Percentiles rank a stretch among this genome's conserved stretches.
Evolutionary conservation across 2,797 vertebrate species (phyloP).

Genomic region (Coregonus suidteri): DNA sequence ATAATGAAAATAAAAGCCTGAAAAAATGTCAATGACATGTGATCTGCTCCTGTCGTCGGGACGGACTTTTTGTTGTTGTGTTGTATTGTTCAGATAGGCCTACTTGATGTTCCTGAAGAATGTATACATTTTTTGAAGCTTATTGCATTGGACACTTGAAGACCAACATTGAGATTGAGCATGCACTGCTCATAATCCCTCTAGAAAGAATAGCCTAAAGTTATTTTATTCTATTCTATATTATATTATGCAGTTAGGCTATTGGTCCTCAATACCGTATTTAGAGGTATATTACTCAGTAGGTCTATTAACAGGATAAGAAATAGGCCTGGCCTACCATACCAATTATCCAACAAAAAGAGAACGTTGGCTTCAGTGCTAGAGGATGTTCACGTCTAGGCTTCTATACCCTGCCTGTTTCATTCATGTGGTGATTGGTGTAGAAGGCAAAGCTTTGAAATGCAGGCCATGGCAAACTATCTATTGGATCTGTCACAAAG

Average conservation of each 20-base stretch:
- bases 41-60: not conserved
- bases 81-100: not conserved
- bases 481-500: not conserved
- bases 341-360: not conserved
- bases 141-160: not conserved
- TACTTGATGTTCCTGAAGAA: not conserved
- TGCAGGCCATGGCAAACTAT: not conserved
- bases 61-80: not conserved
- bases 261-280: not conserved
- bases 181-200: not conserved
- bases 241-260: not conserved
- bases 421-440: not conserved
- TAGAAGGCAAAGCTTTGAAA: conserved; percentile 1
- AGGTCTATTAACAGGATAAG: not conserved
- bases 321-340: not conserved
- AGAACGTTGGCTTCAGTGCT: not conserved
- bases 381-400: not conserved
- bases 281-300: not conserved
- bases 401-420: not conserved
- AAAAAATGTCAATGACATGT: not conserved
- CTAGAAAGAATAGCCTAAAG: not conserved
- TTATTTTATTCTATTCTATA: not conserved
- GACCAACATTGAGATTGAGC: not conserved
- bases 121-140: not conserved
- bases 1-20: not conserved